Percentiles rank a stretch among this genome's conserved stretches.
Conservation (phyloP, 2,113 vertebrate species). For the Sylvietta virens region DNA sequence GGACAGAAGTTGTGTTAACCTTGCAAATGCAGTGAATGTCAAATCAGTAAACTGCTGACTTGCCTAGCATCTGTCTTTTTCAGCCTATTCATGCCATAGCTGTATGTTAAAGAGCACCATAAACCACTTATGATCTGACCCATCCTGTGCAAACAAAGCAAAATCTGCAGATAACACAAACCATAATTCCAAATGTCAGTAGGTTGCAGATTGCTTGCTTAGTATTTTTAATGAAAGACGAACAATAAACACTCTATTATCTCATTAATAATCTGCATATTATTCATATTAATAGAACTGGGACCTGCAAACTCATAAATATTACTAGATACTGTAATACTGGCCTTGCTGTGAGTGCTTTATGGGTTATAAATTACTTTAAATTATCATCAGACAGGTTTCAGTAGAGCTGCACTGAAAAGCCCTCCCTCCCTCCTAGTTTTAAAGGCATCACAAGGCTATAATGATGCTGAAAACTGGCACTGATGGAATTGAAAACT, state of each 20-base stretch:
- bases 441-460: neutral
- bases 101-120: neutral
- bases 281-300: constrained; percentile 2
- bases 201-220: neutral
- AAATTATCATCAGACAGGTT: constrained; percentile 1
- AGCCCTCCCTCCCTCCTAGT: neutral
- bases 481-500: neutral
- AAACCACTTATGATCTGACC: constrained; percentile 27
- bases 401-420: neutral
- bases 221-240: constrained; percentile 24
- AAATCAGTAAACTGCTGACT: constrained; percentile 8
- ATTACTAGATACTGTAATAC: neutral
- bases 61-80: neutral
- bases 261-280: constrained; percentile 10
- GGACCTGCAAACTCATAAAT: constrained; percentile 3
- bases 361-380: constrained; percentile 29
- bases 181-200: constrained; percentile 3
- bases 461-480: neutral
- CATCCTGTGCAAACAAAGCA: neutral
- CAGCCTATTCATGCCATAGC: neutral
- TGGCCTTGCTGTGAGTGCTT: neutral
- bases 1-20: neutral
- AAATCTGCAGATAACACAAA: constrained; percentile 9
- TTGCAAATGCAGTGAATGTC: constrained; percentile 26
- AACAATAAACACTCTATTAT: neutral